phyloP scores from a whole-genome alignment of 92 coral and sea anemone genomes.

The Isaurus tuberculatus region DNA sequence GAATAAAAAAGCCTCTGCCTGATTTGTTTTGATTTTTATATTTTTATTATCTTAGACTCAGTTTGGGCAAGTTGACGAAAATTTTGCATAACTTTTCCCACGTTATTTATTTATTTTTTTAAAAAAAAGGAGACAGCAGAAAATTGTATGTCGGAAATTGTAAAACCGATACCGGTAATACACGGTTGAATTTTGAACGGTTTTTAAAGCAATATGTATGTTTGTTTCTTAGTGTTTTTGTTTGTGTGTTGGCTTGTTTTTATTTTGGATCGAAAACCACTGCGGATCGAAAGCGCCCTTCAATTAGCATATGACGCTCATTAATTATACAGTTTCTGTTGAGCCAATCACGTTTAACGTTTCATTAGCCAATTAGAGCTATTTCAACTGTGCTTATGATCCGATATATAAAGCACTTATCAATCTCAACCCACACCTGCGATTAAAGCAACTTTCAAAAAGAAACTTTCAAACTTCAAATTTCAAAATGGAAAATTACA shows the following conservation, averaged over 20 bases:
- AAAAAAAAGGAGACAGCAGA: no score
- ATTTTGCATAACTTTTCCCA: no score
- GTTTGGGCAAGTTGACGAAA: no score
- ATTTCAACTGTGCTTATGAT: neutral
- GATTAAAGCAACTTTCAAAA: neutral
- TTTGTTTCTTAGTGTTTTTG: neutral
- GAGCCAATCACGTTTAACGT: neutral
- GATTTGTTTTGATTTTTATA: neutral
- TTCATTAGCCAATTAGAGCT: neutral
- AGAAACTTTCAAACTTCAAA: neutral
- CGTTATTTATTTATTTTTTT: no score
- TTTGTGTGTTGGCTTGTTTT: neutral
- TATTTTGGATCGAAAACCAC: neutral
- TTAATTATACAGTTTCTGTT: neutral
- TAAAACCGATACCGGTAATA: no score
- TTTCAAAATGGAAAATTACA: conserved; percentile 1
- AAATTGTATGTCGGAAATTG: no score
- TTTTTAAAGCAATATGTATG: neutral
- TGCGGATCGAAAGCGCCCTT: neutral
- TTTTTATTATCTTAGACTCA: no score
- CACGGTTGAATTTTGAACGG: no score
- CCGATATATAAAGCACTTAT: neutral
- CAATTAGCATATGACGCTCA: conserved; percentile 3
- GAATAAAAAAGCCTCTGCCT: neutral
- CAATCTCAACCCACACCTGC: neutral